A percentile compares a stretch with the other conserved stretches of the same genome.
Conservation (phyloP, 2,888 invertebrate genomes). For the Antheraea yamamai region DNA sequence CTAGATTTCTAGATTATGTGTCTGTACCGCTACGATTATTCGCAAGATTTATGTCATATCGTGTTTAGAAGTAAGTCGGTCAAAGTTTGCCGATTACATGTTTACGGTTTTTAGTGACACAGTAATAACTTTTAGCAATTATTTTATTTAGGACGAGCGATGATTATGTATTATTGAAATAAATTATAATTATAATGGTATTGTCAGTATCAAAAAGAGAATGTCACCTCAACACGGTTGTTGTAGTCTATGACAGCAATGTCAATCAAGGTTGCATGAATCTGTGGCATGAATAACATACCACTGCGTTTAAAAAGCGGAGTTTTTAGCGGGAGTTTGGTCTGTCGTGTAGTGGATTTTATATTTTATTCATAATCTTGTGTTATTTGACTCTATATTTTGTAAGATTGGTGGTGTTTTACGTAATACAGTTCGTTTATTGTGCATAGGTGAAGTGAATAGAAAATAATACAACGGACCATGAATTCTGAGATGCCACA, state of each 20-base stretch:
- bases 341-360: no score
- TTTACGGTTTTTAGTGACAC: slow-evolving; percentile 40
- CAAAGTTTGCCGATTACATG: slow-evolving; percentile 27
- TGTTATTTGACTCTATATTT: no score
- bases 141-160: slow-evolving; percentile 25
- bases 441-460: no score
- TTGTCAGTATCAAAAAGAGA: background rate
- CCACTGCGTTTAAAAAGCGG: background rate
- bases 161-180: background rate
- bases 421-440: no score
- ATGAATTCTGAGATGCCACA: no score
- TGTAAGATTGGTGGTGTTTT: no score
- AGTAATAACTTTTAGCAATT: slow-evolving; percentile 46
- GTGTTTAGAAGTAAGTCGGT: slow-evolving; percentile 15
- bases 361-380: no score
- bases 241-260: background rate
- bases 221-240: background rate
- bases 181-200: background rate
- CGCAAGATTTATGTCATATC: slow-evolving; percentile 39
- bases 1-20: slow-evolving; percentile 37
- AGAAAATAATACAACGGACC: no score
- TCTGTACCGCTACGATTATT: slow-evolving; percentile 29
- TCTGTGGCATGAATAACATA: background rate
- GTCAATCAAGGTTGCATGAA: background rate
- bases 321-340: no score